phyloP scores from a whole-genome alignment of 2,888 invertebrate genomes.

The Tinea trinotella region DNA sequence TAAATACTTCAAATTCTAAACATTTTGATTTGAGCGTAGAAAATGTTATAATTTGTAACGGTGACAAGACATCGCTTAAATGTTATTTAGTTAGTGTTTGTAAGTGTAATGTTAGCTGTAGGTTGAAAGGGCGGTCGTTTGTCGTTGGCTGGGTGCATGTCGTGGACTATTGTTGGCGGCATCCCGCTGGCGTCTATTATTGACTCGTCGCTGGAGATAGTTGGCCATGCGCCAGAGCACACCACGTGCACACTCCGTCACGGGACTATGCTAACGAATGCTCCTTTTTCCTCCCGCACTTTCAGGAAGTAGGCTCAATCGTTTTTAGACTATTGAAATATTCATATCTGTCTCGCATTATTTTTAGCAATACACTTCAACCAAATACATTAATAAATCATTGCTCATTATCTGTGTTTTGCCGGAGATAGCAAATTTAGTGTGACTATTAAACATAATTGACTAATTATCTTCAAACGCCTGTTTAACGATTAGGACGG shows the following conservation, averaged over 20 bases:
- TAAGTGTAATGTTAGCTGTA: conserved; percentile 1
- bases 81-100: not conserved
- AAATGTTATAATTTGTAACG: no score
- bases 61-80: not conserved
- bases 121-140: conserved; percentile 14
- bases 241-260: conserved; percentile 65
- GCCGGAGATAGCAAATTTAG: not conserved
- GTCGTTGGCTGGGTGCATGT: conserved; percentile 20
- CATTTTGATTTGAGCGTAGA: no score
- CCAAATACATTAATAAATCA: not conserved
- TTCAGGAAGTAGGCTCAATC: conserved; percentile 22
- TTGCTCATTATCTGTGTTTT: not conserved
- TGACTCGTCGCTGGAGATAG: conserved; percentile 69
- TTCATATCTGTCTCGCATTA: not conserved
- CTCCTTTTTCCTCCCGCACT: conserved; percentile 1
- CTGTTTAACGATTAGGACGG: not conserved
- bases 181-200: conserved; percentile 69
- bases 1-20: no score
- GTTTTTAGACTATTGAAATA: not conserved
- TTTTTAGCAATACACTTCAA: not conserved
- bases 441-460: not conserved
- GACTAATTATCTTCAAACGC: not conserved
- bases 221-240: conserved; percentile 61
- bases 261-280: conserved; percentile 39
- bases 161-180: conserved; percentile 69